These are phyloP conservation scores for Eidolon helvum DNA, from an alignment of 2,113 vertebrate genomes.

Conservation along the genomic window DNA sequence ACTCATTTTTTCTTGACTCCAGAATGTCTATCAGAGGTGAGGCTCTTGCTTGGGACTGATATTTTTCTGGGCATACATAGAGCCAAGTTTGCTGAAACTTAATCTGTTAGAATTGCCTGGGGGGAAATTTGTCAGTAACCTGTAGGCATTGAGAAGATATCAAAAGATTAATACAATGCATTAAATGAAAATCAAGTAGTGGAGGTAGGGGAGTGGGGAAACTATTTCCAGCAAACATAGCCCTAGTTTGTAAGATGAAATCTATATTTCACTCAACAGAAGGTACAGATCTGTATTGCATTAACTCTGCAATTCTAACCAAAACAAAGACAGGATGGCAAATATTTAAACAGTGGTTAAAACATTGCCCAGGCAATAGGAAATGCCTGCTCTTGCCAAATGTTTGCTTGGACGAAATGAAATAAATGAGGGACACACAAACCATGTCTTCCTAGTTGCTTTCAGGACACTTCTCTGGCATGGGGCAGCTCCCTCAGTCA, in stretches of 20 bases:
- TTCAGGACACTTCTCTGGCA: background rate
- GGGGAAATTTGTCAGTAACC: conserved; percentile 1
- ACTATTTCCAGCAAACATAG: background rate
- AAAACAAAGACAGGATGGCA: conserved; percentile 70
- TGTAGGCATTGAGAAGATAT: conserved; percentile 36
- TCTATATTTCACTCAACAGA: conserved; percentile 55
- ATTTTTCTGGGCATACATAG: conserved; percentile 34
- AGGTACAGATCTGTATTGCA: conserved; percentile 57
- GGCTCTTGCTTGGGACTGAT: background rate
- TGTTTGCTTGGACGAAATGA: conserved; percentile 59
- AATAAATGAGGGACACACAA: conserved; percentile 54
- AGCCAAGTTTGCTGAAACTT: conserved; percentile 12
- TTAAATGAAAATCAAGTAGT: conserved; percentile 37
- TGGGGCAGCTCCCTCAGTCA: background rate
- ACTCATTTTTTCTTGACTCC: conserved; percentile 34
- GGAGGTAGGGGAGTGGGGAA: background rate
- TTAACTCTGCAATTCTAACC: conserved; percentile 66
- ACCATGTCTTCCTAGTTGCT: conserved; percentile 29
- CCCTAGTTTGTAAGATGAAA: conserved; percentile 36
- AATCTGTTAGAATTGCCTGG: background rate
- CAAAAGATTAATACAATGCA: conserved; percentile 9
- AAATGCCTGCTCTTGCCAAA: conserved; percentile 61
- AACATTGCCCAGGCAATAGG: conserved; percentile 62
- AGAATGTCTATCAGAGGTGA: background rate
- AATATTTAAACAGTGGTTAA: conserved; percentile 73